Evolutionary conservation across 2,797 vertebrate genomes (phyloP).

Genomic region (Eulemur albifrons): DNA sequence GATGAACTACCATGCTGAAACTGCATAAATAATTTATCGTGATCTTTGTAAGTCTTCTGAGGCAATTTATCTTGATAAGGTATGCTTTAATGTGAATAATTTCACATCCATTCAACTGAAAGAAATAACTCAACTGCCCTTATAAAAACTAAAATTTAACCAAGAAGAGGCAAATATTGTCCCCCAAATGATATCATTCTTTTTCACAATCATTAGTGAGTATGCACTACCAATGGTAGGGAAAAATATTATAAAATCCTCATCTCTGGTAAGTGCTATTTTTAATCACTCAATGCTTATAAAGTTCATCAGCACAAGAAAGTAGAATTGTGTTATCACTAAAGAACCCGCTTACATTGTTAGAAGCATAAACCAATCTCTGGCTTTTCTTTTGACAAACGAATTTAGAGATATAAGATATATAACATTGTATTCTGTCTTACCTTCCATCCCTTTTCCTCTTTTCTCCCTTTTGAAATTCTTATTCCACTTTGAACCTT

Average conservation of each 20-base stretch:
- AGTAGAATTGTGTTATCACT: neutral
- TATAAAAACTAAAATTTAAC: constrained; percentile 14
- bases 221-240: neutral
- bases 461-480: neutral
- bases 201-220: neutral
- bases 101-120: neutral
- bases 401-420: neutral
- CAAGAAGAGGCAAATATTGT: constrained; percentile 20
- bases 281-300: neutral
- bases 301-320: neutral
- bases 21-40: neutral
- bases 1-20: constrained; percentile 37
- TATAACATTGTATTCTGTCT: neutral
- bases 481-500: neutral
- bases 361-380: neutral
- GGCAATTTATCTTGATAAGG: neutral
- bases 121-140: neutral
- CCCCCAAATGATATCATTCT: constrained; percentile 8
- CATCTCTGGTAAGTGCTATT: neutral
- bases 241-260: neutral
- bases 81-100: neutral
- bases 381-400: neutral
- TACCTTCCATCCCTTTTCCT: neutral
- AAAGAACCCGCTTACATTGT: neutral
- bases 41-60: neutral